A percentile compares a stretch with the other conserved stretches of the same genome.
phyloP scores from a whole-genome alignment of 2,113 vertebrate species.

The Etheostoma spectabile region DNA sequence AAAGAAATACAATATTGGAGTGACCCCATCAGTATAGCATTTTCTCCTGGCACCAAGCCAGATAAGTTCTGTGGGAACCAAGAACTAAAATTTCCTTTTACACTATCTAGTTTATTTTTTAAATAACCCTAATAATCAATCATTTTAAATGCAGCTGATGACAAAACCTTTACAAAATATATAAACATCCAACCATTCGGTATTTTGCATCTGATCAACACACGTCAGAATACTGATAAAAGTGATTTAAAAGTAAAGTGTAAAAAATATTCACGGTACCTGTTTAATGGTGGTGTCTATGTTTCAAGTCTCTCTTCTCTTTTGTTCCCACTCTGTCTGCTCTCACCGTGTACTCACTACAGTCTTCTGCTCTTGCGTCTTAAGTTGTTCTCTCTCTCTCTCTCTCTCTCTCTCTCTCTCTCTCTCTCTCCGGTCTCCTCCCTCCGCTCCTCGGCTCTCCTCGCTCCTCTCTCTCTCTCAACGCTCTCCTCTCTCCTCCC shows the following conservation, averaged over 20 bases:
- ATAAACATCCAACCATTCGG: neutral
- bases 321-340: conserved; percentile 32
- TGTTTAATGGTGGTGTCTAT: conserved; percentile 35
- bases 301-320: neutral
- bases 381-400: conserved; percentile 42
- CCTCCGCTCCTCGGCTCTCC: too few relatives aligned
- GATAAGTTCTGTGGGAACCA: conserved; percentile 70
- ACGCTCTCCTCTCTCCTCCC: too few relatives aligned
- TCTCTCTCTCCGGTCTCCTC: too few relatives aligned
- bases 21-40: conserved; percentile 31
- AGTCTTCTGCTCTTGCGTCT: conserved; percentile 54
- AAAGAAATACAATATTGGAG: conserved; percentile 16
- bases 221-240: neutral
- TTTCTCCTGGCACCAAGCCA: conserved; percentile 46
- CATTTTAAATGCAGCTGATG: neutral
- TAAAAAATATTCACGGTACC: conserved; percentile 60
- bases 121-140: neutral
- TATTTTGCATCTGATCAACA: neutral
- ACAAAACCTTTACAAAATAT: neutral
- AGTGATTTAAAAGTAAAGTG: conserved; percentile 1
- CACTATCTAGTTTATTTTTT: neutral
- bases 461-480: neutral
- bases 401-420: conserved; percentile 26
- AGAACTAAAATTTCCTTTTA: conserved; percentile 1
- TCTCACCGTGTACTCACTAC: conserved; percentile 23